Evolutionary conservation across 2,888 invertebrate genomes (phyloP), one percentile per base, ranked within the genome.

Genomic region (Chrysolina haemoptera): DNA sequence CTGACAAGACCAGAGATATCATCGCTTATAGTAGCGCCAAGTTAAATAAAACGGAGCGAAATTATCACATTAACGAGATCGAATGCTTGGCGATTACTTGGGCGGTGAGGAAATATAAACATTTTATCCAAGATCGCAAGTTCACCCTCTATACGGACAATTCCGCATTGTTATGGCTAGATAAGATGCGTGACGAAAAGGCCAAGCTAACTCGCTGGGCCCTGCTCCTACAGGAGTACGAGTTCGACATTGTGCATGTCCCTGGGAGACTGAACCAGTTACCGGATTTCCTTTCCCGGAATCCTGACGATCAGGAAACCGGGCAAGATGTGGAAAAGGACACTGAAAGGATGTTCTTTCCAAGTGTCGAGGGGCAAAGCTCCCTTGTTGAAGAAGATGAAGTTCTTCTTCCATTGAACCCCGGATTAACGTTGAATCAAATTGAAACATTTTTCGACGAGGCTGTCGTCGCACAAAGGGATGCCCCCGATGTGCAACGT

Each of bases 221-320:
- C 0, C 65, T 80, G 0, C 65, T 79, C 3, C 53, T 79, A 3
- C 78, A 79, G 53, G 75, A 75, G 20, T 79, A 71, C 35, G 68
- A 68, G 3, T 78, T 76, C 22, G 70, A 75, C 5, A 76, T 82
- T 0, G 81, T 84, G 1, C 84, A 81, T 50, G 64, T 69, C 27
- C 71, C 76, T 8, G 79, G 81, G 20, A 74, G 46, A n/a, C 48
- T 67, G 6, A 81, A 80, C 62, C 67, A 78, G 62, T 72, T 79
- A 1, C 73, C 80, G 0, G 81, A 81, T 50, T 68, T 66, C 11
- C 70, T 81, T 1, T 75, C 77, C 11, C 68, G 78, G 8, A 27
- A 27, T 27, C 27, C 27, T 5, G 27, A 27, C 27, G 27, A 27
- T 3, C 27, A 27, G 5, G 5, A 5, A 27, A 27, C 27, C 5